phyloP scores from a whole-genome alignment of 1,140 invertebrate genomes.

The Pseudomyrmex dendroicus region DNA sequence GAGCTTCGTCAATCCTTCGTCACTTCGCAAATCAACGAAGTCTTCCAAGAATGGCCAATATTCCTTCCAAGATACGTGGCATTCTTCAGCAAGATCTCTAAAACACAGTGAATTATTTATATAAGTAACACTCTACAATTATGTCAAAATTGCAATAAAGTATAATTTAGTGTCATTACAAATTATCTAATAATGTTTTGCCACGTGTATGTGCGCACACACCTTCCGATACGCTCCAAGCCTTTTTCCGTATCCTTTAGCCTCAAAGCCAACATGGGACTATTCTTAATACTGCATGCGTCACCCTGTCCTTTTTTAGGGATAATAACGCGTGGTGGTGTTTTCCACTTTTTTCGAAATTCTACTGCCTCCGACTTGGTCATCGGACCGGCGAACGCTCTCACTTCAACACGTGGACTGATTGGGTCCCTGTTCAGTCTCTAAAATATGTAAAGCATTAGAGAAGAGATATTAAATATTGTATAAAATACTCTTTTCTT shows the following conservation, averaged over 20 bases:
- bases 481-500: no score
- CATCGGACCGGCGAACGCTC: slow-evolving; percentile 95
- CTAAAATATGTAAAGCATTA: slow-evolving; percentile 79
- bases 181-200: slow-evolving; percentile 8
- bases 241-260: slow-evolving; percentile 93
- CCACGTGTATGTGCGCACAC: slow-evolving; percentile 58
- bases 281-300: slow-evolving; percentile 68
- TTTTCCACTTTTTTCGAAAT: slow-evolving; percentile 93
- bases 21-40: slow-evolving; percentile 90
- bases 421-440: slow-evolving; percentile 88
- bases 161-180: background rate
- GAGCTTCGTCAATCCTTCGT: slow-evolving; percentile 89
- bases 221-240: slow-evolving; percentile 92
- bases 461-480: background rate
- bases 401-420: slow-evolving; percentile 89
- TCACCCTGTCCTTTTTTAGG: slow-evolving; percentile 52
- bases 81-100: slow-evolving; percentile 88
- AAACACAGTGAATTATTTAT: slow-evolving; percentile 47
- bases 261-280: slow-evolving; percentile 85
- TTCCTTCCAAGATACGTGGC: slow-evolving; percentile 93
- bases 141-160: no score
- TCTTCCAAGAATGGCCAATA: slow-evolving; percentile 95
- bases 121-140: background rate
- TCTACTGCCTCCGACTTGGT: slow-evolving; percentile 88
- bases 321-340: slow-evolving; percentile 87